Percentiles rank a stretch among this genome's conserved stretches.
Conservation (phyloP, 1,140 invertebrate species). For the Pygmarrhopalites habei region DNA sequence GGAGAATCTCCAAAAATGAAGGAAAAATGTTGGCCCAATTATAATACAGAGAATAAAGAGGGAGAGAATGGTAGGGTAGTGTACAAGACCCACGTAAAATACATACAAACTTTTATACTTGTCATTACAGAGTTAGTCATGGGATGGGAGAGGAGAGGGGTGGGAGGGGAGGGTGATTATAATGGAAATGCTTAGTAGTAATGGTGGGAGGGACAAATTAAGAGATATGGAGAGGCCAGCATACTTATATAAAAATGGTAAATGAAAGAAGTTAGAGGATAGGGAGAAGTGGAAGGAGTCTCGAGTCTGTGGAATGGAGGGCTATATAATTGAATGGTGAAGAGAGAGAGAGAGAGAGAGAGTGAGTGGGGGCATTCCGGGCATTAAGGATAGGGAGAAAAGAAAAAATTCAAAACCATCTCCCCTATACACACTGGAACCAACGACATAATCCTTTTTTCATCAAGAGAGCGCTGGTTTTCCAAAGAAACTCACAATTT, state of each 20-base stretch:
- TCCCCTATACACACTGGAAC: conserved; percentile 18
- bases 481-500: conserved; percentile 36
- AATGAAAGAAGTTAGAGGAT: conserved; percentile 30
- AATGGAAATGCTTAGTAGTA: conserved; percentile 35
- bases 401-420: conserved; percentile 30
- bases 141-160: conserved; percentile 16
- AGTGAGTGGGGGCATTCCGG: conserved; percentile 9
- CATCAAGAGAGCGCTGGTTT: conserved; percentile 26
- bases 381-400: conserved; percentile 24
- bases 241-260: conserved; percentile 21
- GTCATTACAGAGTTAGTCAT: too few relatives aligned
- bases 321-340: background rate
- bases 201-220: conserved; percentile 26
- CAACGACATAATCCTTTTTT: conserved; percentile 30
- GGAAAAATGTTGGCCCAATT: background rate
- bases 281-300: conserved; percentile 19
- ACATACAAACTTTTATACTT: too few relatives aligned
- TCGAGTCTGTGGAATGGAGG: too few relatives aligned
- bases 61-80: background rate
- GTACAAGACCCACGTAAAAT: too few relatives aligned
- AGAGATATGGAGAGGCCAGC: conserved; percentile 18
- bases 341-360: background rate
- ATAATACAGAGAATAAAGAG: background rate
- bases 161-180: conserved; percentile 34
- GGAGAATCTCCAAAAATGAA: background rate